These are phyloP conservation scores for Cyphomyrus discorhynchus DNA, from an alignment of 2,113 vertebrate genomes.

Conservation along the genomic window DNA sequence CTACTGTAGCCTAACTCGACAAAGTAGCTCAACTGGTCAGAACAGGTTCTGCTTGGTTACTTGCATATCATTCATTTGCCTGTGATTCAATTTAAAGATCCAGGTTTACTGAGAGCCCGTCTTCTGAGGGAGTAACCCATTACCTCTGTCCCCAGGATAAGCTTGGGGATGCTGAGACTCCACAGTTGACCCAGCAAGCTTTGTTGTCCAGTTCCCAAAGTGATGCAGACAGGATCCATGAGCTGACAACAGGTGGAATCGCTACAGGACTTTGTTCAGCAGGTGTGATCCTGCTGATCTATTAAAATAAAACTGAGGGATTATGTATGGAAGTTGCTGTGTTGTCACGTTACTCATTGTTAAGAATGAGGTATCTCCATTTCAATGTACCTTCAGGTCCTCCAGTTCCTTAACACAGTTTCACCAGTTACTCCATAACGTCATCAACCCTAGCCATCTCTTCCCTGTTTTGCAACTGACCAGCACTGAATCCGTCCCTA, in stretches of 20 bases:
- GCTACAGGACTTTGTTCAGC: conserved; percentile 51
- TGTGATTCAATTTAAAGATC: background rate
- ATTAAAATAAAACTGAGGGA: background rate
- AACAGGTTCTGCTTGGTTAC: background rate
- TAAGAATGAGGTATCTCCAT: background rate
- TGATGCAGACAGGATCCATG: conserved; percentile 52
- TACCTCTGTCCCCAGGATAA: conserved; percentile 36
- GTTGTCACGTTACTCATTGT: background rate
- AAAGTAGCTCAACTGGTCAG: too few relatives aligned
- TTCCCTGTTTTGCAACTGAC: background rate
- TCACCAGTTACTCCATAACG: background rate
- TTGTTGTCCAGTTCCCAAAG: conserved; percentile 2
- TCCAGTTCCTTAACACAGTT: background rate
- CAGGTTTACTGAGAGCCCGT: background rate
- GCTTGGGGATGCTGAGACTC: background rate
- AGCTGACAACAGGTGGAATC: conserved; percentile 59
- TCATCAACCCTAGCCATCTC: background rate
- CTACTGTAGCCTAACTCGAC: too few relatives aligned
- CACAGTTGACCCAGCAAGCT: conserved; percentile 1
- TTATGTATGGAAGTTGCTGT: background rate
- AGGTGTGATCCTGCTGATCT: conserved; percentile 39
- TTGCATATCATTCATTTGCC: background rate
- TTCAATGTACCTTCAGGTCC: background rate
- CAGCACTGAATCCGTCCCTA: background rate
- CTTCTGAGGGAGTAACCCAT: background rate